Evolutionary conservation across 2,113 vertebrate genomes (phyloP), one percentile per base, ranked within the genome.

Genomic region (Murina feae): DNA sequence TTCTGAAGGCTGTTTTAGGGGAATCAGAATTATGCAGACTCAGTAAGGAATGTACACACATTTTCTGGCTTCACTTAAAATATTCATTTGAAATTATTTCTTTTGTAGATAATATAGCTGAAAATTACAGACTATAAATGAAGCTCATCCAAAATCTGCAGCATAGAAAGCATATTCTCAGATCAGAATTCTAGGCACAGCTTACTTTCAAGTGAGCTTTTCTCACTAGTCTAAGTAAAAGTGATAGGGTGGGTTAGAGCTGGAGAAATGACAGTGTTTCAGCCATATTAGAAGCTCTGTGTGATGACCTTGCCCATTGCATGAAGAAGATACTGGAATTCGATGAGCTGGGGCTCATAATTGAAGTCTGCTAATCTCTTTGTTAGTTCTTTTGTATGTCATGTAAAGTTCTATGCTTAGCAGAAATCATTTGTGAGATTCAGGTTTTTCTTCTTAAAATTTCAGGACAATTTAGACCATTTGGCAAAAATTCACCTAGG

Each of bases 111-210:
- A 74, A 78, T 69, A 32, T 66, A 87, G 58, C n/a, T 93, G 82
- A 92, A 95, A 90, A 92, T 92, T 90, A 76, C 90, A 90, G 47
- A 37, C 81, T 44, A 1, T 80, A 68, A 84, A 82, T 91, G 72
- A 93, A 93, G 11, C 58, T 94, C 2, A 95, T 86, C 58, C 53
- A 72, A 66, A 97, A 12, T 18, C 20, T 23, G n/a, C 58, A 83
- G 30, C 39, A 30, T 5, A 65, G 72, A 86, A 95, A 83, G 49
- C 25, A 35, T 80, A 17, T 74, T 75, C 55, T 87, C 89, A 55
- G 74, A 96, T 86, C 72, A 37, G 82, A 96, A 93, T 92, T 72
- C 66, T 95, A 78, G 87, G 80, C n/a, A 58, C 37, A 95, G 42
- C 30, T 89, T n/a, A 4, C 14, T 94, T 92, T 90, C 92, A 91